These are phyloP conservation scores for Drosophila austrosaltans DNA, from an alignment of 2,888 invertebrate species.

Conservation along the genomic window DNA sequence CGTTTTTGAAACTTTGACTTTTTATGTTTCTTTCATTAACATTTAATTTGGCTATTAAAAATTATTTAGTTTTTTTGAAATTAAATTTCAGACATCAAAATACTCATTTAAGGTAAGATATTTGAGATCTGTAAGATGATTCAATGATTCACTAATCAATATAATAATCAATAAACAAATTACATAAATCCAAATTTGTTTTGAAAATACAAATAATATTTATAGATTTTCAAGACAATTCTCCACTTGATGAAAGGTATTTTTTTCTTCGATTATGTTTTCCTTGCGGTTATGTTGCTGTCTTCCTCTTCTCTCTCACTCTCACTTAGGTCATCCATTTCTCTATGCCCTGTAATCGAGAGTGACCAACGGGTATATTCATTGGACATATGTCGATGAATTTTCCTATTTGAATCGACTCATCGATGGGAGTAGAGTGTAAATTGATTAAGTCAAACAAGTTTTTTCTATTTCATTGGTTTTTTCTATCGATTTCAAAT, in stretches of 20 bases:
- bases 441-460: no score
- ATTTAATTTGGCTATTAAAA: not conserved
- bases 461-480: not conserved
- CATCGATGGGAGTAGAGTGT: no score
- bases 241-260: not conserved
- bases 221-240: not conserved
- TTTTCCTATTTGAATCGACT: no score
- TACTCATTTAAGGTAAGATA: no score
- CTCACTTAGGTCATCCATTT: constrained; percentile 36
- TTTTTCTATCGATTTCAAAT: no score
- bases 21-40: not conserved
- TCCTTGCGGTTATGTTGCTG: constrained; percentile 27
- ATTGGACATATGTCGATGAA: not conserved
- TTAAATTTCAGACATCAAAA: no score
- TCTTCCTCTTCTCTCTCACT: not conserved
- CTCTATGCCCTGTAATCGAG: not conserved
- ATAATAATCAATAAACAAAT: no score
- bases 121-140: no score
- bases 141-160: no score
- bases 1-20: constrained; percentile 1
- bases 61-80: no score
- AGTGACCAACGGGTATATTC: not conserved
- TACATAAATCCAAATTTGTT: no score
- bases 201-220: no score
- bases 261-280: constrained; percentile 34